Evolutionary conservation across 1,140 invertebrate genomes (phyloP).

Genomic region (Hycleus phaleratus): DNA sequence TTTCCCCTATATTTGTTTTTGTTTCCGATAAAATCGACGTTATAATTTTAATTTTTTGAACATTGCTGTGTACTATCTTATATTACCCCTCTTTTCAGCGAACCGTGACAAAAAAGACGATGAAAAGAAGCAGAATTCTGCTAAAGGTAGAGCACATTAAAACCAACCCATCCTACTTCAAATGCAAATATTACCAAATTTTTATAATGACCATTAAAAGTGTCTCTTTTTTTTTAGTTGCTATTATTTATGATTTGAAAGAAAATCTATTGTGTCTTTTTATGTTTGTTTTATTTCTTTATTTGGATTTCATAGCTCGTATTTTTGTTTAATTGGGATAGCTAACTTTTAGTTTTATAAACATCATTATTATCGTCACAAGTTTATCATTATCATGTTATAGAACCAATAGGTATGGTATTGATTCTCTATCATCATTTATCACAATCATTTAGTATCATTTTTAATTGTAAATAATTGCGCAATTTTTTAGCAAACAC

Average conservation of each 20-base stretch:
- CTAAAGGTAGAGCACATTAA: constrained; percentile 31
- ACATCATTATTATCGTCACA: no score
- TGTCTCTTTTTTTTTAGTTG: constrained; percentile 7
- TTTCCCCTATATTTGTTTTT: not conserved
- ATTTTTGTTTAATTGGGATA: no score
- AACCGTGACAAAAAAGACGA: constrained; percentile 36
- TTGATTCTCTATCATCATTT: not conserved
- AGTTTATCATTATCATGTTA: no score
- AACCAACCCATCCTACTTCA: constrained; percentile 10
- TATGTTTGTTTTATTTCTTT: constrained; percentile 3
- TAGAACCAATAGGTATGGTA: not conserved
- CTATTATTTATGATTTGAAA: constrained; percentile 8
- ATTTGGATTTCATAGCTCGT: no score
- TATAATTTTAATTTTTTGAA: no score
- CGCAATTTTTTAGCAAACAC: constrained; percentile 1
- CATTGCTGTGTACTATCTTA: constrained; percentile 7
- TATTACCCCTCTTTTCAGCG: constrained; percentile 32
- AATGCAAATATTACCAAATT: constrained; percentile 15
- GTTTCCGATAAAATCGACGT: not conserved
- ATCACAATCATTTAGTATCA: not conserved
- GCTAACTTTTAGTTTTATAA: no score
- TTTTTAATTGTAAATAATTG: not conserved
- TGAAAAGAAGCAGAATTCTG: constrained; percentile 35
- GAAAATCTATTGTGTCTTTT: constrained; percentile 3
- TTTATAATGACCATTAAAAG: constrained; percentile 9